phyloP scores from a whole-genome alignment of 2,113 vertebrate genomes.

The Anhinga anhinga region DNA sequence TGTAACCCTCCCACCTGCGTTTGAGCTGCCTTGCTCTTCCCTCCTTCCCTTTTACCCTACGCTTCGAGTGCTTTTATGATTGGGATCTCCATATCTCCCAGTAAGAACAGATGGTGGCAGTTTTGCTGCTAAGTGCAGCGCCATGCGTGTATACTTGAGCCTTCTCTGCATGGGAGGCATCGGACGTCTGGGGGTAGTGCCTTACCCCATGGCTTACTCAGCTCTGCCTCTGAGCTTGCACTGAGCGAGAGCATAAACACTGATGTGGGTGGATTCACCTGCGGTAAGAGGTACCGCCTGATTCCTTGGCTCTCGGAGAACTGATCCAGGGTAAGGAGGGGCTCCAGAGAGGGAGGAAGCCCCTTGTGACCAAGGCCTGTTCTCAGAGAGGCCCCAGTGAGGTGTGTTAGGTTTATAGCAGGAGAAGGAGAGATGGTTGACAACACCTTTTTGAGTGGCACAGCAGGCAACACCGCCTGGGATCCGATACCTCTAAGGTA shows the following conservation, averaged over 20 bases:
- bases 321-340: background rate
- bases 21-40: background rate
- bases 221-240: background rate
- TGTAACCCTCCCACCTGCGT: background rate
- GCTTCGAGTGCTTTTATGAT: background rate
- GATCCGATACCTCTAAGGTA: background rate
- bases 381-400: background rate
- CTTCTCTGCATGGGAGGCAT: rapidly evolving
- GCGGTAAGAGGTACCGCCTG: background rate
- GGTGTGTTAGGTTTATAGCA: background rate
- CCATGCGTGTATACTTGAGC: background rate
- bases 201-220: background rate
- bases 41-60: background rate
- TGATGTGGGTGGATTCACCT: background rate
- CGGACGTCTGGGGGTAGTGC: background rate
- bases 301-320: background rate
- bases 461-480: background rate
- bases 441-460: background rate
- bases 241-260: background rate
- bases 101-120: background rate
- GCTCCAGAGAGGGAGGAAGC: background rate
- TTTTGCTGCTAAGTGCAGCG: background rate
- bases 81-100: background rate
- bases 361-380: background rate
- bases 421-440: background rate